Conservation (phyloP, 2,888 invertebrate species). For the Heliothis peltigera region DNA sequence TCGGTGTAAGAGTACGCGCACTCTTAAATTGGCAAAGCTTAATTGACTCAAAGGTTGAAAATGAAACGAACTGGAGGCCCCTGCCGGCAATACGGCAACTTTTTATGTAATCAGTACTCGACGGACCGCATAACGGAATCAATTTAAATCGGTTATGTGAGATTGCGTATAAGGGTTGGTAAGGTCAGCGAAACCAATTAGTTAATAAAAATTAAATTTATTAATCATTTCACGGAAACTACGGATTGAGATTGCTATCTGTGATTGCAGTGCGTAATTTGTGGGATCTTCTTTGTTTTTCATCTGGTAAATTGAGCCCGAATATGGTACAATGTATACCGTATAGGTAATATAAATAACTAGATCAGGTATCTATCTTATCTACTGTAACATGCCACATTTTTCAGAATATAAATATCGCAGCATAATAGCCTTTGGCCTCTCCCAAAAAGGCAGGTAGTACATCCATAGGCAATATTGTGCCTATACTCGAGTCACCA, state of each 20-base stretch:
- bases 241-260: slow-evolving; percentile 16
- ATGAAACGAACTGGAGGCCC: slow-evolving; percentile 78
- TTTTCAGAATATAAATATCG: background rate
- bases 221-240: slow-evolving; percentile 36
- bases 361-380: background rate
- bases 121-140: slow-evolving; percentile 72
- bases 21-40: slow-evolving; percentile 88
- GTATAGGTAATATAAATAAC: background rate
- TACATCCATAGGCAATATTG: slow-evolving; percentile 1
- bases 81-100: slow-evolving; percentile 67
- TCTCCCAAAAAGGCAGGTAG: background rate
- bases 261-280: slow-evolving; percentile 6
- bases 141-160: slow-evolving; percentile 76
- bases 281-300: background rate
- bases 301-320: background rate
- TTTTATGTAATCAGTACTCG: slow-evolving; percentile 75
- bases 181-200: slow-evolving; percentile 63
- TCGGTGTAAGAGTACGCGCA: slow-evolving; percentile 78
- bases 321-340: background rate
- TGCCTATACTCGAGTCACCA: background rate
- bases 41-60: slow-evolving; percentile 89
- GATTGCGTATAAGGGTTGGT: slow-evolving; percentile 69
- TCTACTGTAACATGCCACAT: background rate
- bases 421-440: background rate
- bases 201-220: slow-evolving; percentile 50